Percentiles rank a stretch among this genome's conserved stretches.
Evolutionary conservation across 2,888 invertebrate species (phyloP).

Genomic region (Tuberolachnus salignus): DNA sequence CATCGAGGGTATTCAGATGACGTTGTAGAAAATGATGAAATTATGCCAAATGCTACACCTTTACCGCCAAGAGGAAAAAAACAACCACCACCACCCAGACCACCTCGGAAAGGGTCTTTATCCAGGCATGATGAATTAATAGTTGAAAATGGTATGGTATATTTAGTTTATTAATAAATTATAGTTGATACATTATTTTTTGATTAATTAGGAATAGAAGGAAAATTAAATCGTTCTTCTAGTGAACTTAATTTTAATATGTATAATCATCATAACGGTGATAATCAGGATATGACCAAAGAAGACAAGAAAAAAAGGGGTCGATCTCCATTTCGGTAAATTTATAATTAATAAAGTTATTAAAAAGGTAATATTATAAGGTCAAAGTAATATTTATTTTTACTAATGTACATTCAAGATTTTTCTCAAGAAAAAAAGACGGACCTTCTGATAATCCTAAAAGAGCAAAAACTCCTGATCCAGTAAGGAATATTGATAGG

Average conservation of each 20-base stretch:
- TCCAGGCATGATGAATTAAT: constrained; percentile 64
- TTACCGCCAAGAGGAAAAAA: constrained; percentile 59
- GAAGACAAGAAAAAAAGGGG: constrained; percentile 81
- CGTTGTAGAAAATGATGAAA: constrained; percentile 74
- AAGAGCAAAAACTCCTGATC: constrained; percentile 76
- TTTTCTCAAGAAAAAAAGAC: constrained; percentile 81
- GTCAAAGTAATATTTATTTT: constrained; percentile 1
- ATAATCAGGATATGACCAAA: constrained; percentile 61
- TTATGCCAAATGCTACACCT: constrained; percentile 63
- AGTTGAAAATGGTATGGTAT: constrained; percentile 30
- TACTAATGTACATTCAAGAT: constrained; percentile 66
- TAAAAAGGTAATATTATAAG: not conserved
- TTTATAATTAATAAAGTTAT: not conserved
- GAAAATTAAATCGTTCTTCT: constrained; percentile 72
- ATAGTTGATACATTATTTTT: not conserved
- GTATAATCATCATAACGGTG: constrained; percentile 62
- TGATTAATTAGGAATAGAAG: constrained; percentile 58
- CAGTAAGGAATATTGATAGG: constrained; percentile 59
- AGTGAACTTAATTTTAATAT: constrained; percentile 80
- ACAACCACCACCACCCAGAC: constrained; percentile 68
- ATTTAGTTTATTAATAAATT: not conserved
- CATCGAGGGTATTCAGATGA: constrained; percentile 86
- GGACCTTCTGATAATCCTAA: constrained; percentile 73
- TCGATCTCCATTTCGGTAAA: constrained; percentile 86
- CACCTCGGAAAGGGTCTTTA: constrained; percentile 78